These are phyloP conservation scores for Ophonus ardosiacus DNA, from an alignment of 2,888 invertebrate genomes.

Conservation along the genomic window DNA sequence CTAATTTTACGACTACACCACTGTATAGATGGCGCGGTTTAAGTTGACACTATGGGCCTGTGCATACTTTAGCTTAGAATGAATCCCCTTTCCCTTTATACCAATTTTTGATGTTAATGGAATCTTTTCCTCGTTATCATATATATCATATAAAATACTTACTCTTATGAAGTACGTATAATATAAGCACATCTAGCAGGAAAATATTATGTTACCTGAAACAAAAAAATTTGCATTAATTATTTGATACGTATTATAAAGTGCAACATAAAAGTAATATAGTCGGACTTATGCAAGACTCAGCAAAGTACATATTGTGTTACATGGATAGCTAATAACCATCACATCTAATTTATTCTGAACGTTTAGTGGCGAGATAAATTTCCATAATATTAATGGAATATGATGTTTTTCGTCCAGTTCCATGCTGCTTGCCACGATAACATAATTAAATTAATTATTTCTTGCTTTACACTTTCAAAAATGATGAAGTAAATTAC, in stretches of 20 bases:
- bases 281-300: neutral
- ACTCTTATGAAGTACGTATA: neutral
- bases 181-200: too few species aligned
- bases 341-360: slow-evolving; percentile 43
- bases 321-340: slow-evolving; percentile 37
- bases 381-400: slow-evolving; percentile 46
- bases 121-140: too few species aligned
- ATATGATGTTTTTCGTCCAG: slow-evolving; percentile 34
- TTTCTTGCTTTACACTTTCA: slow-evolving; percentile 22
- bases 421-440: neutral
- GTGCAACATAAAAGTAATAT: slow-evolving; percentile 10
- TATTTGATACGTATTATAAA: neutral
- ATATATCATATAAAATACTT: too few species aligned
- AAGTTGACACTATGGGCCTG: too few species aligned
- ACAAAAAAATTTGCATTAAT: slow-evolving; percentile 14
- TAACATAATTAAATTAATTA: slow-evolving; percentile 41
- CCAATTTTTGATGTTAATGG: too few species aligned
- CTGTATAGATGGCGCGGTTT: too few species aligned
- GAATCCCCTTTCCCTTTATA: too few species aligned
- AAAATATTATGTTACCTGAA: neutral
- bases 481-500: neutral
- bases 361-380: neutral
- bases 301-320: slow-evolving; percentile 24
- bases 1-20: too few species aligned
- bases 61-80: too few species aligned